These are phyloP conservation scores for Palythoa grandis DNA, from an alignment of 92 coral and sea anemone species.

Conservation along the genomic window DNA sequence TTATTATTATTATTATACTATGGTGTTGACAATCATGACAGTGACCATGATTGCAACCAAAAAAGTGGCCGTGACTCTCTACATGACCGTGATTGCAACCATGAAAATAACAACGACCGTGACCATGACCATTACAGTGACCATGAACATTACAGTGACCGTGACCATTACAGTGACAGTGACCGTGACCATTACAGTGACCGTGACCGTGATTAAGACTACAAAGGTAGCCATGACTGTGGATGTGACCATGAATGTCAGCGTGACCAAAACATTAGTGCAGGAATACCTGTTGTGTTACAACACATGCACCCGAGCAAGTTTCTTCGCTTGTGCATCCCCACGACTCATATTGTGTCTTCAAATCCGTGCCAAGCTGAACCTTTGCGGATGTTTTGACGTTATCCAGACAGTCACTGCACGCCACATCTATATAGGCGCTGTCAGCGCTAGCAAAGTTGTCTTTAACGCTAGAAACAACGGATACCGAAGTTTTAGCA, in stretches of 20 bases:
- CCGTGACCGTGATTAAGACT: background rate
- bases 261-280: background rate
- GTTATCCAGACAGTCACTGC: conserved; percentile 55
- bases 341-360: conserved; percentile 65
- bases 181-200: background rate
- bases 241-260: background rate
- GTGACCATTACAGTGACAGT: too few relatives aligned
- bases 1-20: too few relatives aligned
- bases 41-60: too few relatives aligned
- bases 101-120: too few relatives aligned
- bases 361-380: conserved; percentile 60
- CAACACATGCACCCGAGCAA: conserved; percentile 81
- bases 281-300: conserved; percentile 64
- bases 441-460: conserved; percentile 55
- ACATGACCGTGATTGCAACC: too few relatives aligned
- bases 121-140: too few relatives aligned
- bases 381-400: conserved; percentile 61
- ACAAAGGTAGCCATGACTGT: background rate
- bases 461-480: conserved; percentile 62
- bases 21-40: too few relatives aligned
- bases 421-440: conserved; percentile 56
- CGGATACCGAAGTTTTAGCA: conserved; percentile 64
- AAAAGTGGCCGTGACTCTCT: too few relatives aligned
- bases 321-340: conserved; percentile 60
- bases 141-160: too few relatives aligned